phyloP scores from a whole-genome alignment of 2,113 vertebrate species.

The Leptodactylus fuscus region DNA sequence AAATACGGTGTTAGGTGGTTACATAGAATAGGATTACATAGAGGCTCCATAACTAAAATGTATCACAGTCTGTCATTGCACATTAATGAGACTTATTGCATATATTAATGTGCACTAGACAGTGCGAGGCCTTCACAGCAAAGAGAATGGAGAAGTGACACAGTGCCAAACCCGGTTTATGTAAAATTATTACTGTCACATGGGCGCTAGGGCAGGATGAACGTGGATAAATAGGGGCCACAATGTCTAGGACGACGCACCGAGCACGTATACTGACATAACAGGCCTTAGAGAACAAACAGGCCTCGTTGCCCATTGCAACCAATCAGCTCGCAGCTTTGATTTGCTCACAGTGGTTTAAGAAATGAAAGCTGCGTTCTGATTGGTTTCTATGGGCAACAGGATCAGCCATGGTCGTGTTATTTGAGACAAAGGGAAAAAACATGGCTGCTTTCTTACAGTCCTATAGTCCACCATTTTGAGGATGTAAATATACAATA shows the following conservation, averaged over 20 bases:
- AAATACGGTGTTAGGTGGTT: not conserved
- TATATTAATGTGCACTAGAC: slow-evolving; percentile 3
- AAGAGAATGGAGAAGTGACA: not conserved
- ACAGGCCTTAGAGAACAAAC: not conserved
- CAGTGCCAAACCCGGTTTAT: not conserved
- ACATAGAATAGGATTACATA: not conserved
- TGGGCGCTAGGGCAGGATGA: not conserved
- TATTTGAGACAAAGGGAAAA: no score
- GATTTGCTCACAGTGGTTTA: not conserved
- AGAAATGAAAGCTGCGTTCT: not conserved
- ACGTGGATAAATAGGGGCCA: not conserved
- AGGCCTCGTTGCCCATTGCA: not conserved
- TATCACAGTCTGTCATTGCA: slow-evolving; percentile 29
- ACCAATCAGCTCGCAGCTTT: not conserved
- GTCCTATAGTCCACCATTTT: no score
- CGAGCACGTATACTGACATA: not conserved
- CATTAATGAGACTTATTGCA: slow-evolving; percentile 18
- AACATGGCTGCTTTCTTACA: not conserved
- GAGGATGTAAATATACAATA: not conserved
- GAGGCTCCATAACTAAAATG: slow-evolving; percentile 2
- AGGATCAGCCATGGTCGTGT: no score
- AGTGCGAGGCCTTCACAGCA: not conserved
- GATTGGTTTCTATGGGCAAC: not conserved
- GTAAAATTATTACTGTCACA: not conserved
- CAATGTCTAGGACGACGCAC: not conserved